Percentiles rank a stretch among this genome's conserved stretches.
phyloP scores from a whole-genome alignment of 2,113 vertebrate species.

The Oceanites oceanicus region DNA sequence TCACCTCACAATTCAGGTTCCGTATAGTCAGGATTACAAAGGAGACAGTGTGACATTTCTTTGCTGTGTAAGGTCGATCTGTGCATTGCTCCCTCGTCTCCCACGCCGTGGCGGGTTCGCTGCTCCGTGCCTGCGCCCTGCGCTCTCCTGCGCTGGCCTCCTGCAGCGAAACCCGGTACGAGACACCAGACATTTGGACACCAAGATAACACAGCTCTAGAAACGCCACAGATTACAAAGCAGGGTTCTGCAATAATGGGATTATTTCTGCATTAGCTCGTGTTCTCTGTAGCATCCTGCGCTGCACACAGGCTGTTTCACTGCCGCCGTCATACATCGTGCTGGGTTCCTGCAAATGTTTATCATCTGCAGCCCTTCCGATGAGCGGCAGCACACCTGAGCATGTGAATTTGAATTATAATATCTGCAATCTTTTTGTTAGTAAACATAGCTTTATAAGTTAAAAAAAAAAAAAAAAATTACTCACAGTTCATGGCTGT shows the following conservation, averaged over 20 bases:
- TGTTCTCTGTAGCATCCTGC: background rate
- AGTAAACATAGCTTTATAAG: background rate
- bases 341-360: background rate
- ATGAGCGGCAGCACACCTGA: background rate
- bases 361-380: background rate
- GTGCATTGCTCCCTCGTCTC: background rate
- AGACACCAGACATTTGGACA: background rate
- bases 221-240: background rate
- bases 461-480: accelerated
- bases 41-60: background rate
- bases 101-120: background rate
- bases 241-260: background rate
- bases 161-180: background rate
- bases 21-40: background rate
- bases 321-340: background rate
- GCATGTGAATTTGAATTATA: background rate
- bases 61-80: background rate
- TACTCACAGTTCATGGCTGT: background rate
- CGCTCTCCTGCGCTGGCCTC: background rate
- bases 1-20: background rate
- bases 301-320: background rate
- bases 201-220: background rate
- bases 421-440: background rate
- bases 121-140: background rate
- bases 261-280: background rate